A percentile compares a stretch with the other conserved stretches of the same genome.
phyloP scores from a whole-genome alignment of 2,797 vertebrate species.

The Cryptoblepharus egeriae region DNA sequence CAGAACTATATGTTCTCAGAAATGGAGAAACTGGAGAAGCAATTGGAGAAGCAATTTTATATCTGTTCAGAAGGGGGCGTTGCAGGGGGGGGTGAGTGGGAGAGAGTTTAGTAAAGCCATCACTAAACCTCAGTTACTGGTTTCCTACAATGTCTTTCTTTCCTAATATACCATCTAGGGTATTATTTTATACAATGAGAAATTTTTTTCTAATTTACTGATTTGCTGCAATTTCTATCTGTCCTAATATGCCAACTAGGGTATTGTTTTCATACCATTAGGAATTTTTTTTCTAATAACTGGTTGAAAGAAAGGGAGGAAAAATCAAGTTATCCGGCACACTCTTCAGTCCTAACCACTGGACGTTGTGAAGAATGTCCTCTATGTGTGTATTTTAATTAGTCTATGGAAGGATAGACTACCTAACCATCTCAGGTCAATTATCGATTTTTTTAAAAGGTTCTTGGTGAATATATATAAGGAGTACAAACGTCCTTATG shows the following conservation, averaged over 20 bases:
- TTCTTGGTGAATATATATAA: not conserved
- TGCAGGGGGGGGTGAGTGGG: not conserved
- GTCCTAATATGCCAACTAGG: too few relatives aligned
- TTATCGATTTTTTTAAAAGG: constrained; percentile 2
- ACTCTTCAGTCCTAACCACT: too few relatives aligned
- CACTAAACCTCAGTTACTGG: too few relatives aligned
- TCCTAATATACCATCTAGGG: not conserved
- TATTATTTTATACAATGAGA: not conserved
- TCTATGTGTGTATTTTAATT: too few relatives aligned
- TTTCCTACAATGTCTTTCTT: not conserved
- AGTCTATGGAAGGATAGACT: too few relatives aligned
- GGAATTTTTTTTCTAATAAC: too few relatives aligned
- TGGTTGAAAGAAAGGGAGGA: too few relatives aligned
- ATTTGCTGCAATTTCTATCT: too few relatives aligned
- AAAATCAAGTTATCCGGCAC: too few relatives aligned
- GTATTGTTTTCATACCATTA: too few relatives aligned
- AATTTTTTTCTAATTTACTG: too few relatives aligned
- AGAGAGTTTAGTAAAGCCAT: not conserved
- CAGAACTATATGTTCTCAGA: not conserved
- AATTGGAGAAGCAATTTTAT: not conserved
- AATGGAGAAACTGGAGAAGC: not conserved
- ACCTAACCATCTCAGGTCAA: not conserved
- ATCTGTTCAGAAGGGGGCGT: constrained; percentile 24
- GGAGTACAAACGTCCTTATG: not conserved
- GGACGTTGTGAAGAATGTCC: too few relatives aligned